phyloP scores from a whole-genome alignment of 2,113 vertebrate genomes.

The Laticauda laticaudata region DNA sequence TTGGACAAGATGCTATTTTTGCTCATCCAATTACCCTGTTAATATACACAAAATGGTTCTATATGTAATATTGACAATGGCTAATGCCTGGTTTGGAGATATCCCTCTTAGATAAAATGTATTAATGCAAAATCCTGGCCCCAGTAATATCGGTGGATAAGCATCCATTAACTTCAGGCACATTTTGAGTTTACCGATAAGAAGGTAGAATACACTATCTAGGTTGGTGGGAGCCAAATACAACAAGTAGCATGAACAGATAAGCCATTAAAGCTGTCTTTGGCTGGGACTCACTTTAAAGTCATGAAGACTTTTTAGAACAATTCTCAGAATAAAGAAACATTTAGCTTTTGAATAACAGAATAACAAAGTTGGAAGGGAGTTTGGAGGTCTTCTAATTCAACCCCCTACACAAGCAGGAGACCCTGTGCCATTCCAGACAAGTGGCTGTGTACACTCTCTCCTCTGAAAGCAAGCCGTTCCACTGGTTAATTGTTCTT shows the following conservation, averaged over 20 bases:
- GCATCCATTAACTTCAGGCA: neutral
- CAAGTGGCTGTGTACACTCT: too few relatives aligned
- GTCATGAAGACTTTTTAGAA: neutral
- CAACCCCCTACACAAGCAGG: neutral
- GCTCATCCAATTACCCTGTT: constrained; percentile 23
- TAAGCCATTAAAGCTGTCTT: neutral
- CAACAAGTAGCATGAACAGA: neutral
- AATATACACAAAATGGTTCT: constrained; percentile 24
- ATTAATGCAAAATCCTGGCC: constrained; percentile 24
- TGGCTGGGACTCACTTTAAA: neutral
- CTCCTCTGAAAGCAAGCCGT: too few relatives aligned
- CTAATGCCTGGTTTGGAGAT: constrained; percentile 25
- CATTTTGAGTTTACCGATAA: constrained; percentile 1
- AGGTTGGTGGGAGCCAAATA: neutral
- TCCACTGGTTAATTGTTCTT: too few relatives aligned
- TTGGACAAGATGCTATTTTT: constrained; percentile 29
- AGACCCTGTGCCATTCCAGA: neutral
- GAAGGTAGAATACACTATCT: neutral
- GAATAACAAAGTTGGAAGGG: neutral
- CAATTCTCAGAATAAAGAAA: neutral
- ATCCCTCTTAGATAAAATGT: constrained; percentile 19
- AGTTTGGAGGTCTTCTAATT: neutral
- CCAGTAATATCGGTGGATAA: constrained; percentile 11
- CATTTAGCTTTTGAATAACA: neutral
- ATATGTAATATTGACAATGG: constrained; percentile 29